A percentile compares a stretch with the other conserved stretches of the same genome.
Evolutionary conservation across 1,140 invertebrate species (phyloP).

Genomic region (Cyclargus thomasi): DNA sequence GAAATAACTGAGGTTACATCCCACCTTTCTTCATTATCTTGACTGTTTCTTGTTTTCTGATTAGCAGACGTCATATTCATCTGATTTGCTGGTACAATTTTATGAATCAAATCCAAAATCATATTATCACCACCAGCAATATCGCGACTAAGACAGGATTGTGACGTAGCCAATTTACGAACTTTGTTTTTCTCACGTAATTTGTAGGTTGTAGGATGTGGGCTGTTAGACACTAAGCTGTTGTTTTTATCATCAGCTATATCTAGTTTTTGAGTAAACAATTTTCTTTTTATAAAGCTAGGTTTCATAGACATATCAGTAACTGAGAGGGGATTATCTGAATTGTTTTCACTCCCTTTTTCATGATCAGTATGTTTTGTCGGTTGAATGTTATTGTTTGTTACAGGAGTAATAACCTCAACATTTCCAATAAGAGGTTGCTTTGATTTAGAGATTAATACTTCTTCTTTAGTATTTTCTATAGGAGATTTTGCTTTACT

Average conservation of each 20-base stretch:
- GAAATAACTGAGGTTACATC: constrained; percentile 53
- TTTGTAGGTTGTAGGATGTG: constrained; percentile 39
- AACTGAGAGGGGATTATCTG: constrained; percentile 27
- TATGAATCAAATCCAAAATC: constrained; percentile 57
- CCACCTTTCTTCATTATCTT: constrained; percentile 44
- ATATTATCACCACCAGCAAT: constrained; percentile 44
- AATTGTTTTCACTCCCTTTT: constrained; percentile 24
- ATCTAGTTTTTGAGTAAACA: constrained; percentile 63
- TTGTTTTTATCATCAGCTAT: constrained; percentile 51
- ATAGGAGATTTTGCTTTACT: constrained; percentile 7
- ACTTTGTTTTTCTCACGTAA: constrained; percentile 55
- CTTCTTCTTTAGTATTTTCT: constrained; percentile 26
- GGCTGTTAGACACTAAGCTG: constrained; percentile 38
- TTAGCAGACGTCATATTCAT: constrained; percentile 49
- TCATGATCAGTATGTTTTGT: constrained; percentile 22
- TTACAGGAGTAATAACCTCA: constrained; percentile 18
- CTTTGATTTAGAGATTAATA: constrained; percentile 38
- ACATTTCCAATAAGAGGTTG: constrained; percentile 26
- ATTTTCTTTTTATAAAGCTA: constrained; percentile 63
- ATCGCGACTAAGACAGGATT: constrained; percentile 56
- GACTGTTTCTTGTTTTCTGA: constrained; percentile 34
- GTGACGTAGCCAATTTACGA: constrained; percentile 52
- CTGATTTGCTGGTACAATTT: constrained; percentile 53
- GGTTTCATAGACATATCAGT: constrained; percentile 53
- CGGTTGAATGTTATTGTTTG: constrained; percentile 15